phyloP scores from a whole-genome alignment of 2,113 vertebrate species.

The Piliocolobus tephrosceles region DNA sequence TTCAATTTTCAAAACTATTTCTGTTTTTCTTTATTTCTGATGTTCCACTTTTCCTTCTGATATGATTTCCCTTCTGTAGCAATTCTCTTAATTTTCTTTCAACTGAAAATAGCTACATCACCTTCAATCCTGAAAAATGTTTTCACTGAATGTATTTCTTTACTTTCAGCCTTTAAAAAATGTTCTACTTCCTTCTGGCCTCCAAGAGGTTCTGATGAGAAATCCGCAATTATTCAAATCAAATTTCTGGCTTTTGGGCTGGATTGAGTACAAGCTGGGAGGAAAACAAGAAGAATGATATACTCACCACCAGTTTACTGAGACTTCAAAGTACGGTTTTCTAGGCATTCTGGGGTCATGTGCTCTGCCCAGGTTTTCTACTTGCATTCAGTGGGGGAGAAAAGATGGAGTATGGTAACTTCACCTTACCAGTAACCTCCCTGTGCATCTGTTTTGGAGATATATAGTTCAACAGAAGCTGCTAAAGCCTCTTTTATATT shows the following conservation, averaged over 20 bases:
- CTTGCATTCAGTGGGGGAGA: not conserved
- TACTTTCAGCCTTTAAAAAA: not conserved
- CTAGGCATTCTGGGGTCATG: not conserved
- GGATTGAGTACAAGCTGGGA: not conserved
- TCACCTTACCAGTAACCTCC: not conserved
- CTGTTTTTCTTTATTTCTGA: not conserved
- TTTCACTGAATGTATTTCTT: not conserved
- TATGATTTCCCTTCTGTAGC: not conserved
- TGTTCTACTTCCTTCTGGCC: not conserved
- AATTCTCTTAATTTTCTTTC: not conserved
- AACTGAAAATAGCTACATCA: not conserved
- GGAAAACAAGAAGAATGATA: not conserved
- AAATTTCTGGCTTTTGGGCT: not conserved
- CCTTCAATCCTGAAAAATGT: not conserved
- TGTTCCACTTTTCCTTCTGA: not conserved
- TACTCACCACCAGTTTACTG: not conserved
- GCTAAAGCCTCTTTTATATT: not conserved
- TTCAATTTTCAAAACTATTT: not conserved
- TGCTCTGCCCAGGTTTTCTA: not conserved
- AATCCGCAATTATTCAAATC: not conserved
- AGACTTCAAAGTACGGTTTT: not conserved
- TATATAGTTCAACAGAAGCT: not conserved
- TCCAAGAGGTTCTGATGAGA: not conserved
- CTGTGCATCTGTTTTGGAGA: not conserved
- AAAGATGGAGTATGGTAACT: not conserved